Conservation (phyloP, 2,797 vertebrate genomes). For the Pteropus rufus region DNA sequence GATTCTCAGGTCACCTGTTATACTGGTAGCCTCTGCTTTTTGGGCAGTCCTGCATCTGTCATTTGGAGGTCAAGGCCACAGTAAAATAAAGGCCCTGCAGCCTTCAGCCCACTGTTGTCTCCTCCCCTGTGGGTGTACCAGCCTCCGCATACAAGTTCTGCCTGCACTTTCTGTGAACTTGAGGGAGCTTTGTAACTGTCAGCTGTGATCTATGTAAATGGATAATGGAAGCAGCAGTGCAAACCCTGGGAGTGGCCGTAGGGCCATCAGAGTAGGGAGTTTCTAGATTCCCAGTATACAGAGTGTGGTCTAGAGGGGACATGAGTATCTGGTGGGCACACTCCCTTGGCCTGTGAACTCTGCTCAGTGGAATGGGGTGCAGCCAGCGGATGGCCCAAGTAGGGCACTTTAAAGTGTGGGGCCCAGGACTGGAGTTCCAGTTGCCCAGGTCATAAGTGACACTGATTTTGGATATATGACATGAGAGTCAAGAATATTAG, state of each 20-base stretch:
- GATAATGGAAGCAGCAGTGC: not conserved
- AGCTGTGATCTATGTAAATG: not conserved
- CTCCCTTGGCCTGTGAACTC: not conserved
- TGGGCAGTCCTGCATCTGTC: too few species aligned
- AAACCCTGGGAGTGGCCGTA: not conserved
- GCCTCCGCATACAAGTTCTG: not conserved
- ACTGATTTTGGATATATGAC: not conserved
- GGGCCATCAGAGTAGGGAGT: not conserved
- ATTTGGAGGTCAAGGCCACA: not conserved
- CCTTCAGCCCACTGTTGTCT: not conserved
- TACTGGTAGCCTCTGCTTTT: not conserved
- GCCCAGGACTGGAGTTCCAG: not conserved
- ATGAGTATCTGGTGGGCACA: fast-evolving
- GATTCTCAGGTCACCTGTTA: not conserved
- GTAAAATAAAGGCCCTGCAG: not conserved
- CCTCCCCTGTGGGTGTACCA: not conserved
- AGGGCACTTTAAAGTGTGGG: not conserved
- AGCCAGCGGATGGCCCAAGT: not conserved
- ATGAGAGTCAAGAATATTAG: not conserved
- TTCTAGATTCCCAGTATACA: not conserved
- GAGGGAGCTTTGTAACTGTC: not conserved
- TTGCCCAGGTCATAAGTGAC: not conserved
- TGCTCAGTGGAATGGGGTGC: not conserved
- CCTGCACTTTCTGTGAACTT: too few species aligned
- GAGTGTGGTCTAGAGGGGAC: not conserved